Conservation (phyloP, 2,797 vertebrate genomes). For the Liparis tanakae region DNA sequence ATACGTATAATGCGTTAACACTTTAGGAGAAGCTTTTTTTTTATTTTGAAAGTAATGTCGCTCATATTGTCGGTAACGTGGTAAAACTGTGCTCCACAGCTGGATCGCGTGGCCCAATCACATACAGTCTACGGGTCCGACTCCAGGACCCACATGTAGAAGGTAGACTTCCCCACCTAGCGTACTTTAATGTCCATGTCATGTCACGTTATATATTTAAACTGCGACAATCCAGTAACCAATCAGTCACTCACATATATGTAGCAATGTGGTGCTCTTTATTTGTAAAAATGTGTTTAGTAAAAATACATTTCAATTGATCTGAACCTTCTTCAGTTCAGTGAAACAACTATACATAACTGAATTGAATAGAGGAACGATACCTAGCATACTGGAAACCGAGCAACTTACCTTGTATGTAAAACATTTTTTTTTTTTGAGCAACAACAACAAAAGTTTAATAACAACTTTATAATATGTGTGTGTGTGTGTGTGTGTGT, state of each 20-base stretch:
- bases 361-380: neutral
- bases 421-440: too few relatives aligned
- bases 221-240: neutral
- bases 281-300: neutral
- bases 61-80: neutral
- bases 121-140: neutral
- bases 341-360: neutral
- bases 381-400: neutral
- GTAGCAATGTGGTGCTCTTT: neutral
- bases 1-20: neutral
- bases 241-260: neutral
- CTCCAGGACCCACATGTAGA: neutral
- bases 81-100: constrained; percentile 46
- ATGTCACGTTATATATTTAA: neutral
- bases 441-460: too few relatives aligned
- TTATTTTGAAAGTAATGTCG: constrained; percentile 48
- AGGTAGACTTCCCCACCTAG: constrained; percentile 1
- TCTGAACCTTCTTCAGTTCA: neutral
- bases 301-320: neutral
- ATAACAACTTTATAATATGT: neutral
- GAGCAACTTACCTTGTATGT: too few relatives aligned
- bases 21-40: neutral
- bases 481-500: too few relatives aligned
- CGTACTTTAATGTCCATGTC: constrained; percentile 3
- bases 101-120: constrained; percentile 69